phyloP scores from a whole-genome alignment of 1,140 invertebrate species.

The Temnothorax longispinosus region DNA sequence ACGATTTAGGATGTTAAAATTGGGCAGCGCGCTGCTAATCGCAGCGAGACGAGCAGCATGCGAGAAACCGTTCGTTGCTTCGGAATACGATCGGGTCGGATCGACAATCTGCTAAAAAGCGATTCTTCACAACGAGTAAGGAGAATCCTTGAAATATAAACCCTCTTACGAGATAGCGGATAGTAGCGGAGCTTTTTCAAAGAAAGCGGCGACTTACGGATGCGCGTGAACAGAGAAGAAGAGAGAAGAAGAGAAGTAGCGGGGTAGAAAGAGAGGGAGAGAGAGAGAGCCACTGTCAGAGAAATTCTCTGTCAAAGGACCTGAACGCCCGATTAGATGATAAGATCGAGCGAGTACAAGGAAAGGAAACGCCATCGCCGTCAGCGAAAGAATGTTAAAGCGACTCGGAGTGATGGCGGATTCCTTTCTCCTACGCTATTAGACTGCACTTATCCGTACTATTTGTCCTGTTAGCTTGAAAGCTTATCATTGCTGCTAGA shows the following conservation, averaged over 20 bases:
- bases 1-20: not conserved
- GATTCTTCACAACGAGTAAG: constrained; percentile 66
- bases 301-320: constrained; percentile 56
- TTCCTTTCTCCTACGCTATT: constrained; percentile 23
- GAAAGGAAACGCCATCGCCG: constrained; percentile 52
- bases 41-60: constrained; percentile 26
- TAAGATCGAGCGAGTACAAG: constrained; percentile 49
- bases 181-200: constrained; percentile 62
- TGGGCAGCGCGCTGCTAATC: constrained; percentile 19
- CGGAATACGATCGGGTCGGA: constrained; percentile 40
- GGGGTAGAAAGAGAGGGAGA: not conserved
- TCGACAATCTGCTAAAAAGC: constrained; percentile 67
- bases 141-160: constrained; percentile 70
- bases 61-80: constrained; percentile 2
- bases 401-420: constrained; percentile 2
- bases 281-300: constrained; percentile 24
- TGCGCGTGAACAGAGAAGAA: not conserved
- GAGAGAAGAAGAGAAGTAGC: not conserved
- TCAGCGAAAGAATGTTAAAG: constrained; percentile 55
- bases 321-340: constrained; percentile 49
- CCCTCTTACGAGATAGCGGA: constrained; percentile 43
- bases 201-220: constrained; percentile 51
- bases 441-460: constrained; percentile 30
- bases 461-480: constrained; percentile 37
- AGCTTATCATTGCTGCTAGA: constrained; percentile 19